Conservation (phyloP, 2,888 invertebrate genomes). For the Sarcophaga caerulescens region DNA sequence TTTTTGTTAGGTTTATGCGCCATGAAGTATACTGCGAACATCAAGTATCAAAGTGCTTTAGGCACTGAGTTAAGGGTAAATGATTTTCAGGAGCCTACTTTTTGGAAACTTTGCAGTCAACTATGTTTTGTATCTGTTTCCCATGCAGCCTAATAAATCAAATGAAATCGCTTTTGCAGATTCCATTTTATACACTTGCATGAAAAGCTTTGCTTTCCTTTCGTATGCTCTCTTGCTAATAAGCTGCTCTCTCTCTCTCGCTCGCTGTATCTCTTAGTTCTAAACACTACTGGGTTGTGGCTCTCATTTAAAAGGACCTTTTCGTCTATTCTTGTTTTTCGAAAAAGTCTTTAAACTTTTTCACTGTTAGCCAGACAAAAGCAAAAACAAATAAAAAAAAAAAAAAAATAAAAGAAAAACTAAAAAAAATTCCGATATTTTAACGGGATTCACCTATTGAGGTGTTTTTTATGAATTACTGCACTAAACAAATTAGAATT, state of each 20-base stretch:
- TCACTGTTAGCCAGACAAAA: conserved; percentile 31
- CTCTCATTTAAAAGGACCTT: conserved; percentile 1
- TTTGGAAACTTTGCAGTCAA: conserved; percentile 21
- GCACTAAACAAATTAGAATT: not conserved
- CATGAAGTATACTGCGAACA: conserved; percentile 62
- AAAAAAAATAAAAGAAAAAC: not conserved
- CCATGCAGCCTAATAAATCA: conserved; percentile 18
- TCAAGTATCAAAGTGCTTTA: conserved; percentile 65
- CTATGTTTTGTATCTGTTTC: conserved; percentile 17
- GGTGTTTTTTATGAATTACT: not conserved
- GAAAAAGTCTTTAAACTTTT: conserved; percentile 59
- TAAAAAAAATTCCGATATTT: not conserved
- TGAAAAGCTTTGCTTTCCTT: not conserved
- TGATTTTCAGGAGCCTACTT: conserved; percentile 60
- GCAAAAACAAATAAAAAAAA: conserved; percentile 1
- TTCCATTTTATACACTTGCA: conserved; percentile 15
- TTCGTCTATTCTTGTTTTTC: conserved; percentile 6
- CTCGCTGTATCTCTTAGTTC: not conserved
- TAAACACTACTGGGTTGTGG: not conserved
- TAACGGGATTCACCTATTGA: not conserved
- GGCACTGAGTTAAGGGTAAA: conserved; percentile 65
- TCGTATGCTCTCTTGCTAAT: not conserved
- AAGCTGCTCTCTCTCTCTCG: not conserved
- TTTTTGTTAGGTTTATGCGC: conserved; percentile 62
- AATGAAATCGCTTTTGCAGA: conserved; percentile 38